Evolutionary conservation across 2,113 vertebrate species (phyloP).

Genomic region (Formicarius rufipectus): DNA sequence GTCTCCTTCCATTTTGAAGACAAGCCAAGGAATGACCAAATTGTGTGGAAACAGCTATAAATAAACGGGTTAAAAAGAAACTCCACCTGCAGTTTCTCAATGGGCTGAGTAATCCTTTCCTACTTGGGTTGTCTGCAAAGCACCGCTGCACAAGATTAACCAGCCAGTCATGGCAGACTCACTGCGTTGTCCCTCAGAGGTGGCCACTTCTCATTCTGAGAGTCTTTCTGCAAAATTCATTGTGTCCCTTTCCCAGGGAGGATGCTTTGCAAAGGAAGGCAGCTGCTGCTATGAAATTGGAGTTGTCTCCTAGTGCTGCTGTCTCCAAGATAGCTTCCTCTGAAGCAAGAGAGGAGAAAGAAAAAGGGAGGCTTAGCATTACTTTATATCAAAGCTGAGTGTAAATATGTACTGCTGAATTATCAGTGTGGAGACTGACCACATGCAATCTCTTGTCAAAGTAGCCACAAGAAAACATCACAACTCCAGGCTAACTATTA

Average conservation of each 20-base stretch:
- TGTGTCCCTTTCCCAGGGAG: background rate
- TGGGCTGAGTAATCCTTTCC: slow-evolving; percentile 39
- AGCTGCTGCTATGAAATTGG: background rate
- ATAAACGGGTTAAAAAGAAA: slow-evolving; percentile 15
- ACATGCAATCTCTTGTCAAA: background rate
- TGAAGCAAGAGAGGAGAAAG: slow-evolving; percentile 9
- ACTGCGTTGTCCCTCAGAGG: background rate
- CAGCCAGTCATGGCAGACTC: background rate
- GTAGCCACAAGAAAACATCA: background rate
- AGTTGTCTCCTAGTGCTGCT: background rate
- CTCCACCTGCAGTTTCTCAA: slow-evolving; percentile 35
- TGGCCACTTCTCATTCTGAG: background rate
- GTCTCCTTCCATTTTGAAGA: slow-evolving; percentile 9
- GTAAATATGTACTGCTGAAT: background rate
- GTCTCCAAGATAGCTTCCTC: background rate
- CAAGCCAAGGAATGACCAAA: background rate
- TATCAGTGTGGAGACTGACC: background rate
- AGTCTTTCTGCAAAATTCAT: background rate
- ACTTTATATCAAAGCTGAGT: background rate
- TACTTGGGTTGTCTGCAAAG: background rate
- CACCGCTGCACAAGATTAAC: background rate
- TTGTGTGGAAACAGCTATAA: background rate
- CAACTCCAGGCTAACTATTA: background rate
- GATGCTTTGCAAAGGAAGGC: slow-evolving; percentile 2
- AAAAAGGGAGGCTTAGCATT: background rate